Evolutionary conservation across 2,888 invertebrate genomes (phyloP).

Genomic region (Escarpia spicata): DNA sequence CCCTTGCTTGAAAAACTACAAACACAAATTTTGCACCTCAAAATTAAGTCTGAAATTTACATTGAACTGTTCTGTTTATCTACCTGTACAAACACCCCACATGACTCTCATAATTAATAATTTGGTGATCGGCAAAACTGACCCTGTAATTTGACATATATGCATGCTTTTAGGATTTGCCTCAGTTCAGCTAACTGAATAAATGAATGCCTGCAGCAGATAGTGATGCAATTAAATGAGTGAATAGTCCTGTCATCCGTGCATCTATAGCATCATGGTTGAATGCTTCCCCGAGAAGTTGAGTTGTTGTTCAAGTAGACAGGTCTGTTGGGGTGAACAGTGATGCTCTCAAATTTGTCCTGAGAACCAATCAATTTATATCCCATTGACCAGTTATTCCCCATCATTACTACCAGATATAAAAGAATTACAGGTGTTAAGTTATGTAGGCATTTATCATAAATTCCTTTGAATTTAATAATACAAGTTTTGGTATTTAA

Average conservation of each 20-base stretch:
- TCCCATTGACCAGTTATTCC: not conserved
- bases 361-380: not conserved
- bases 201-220: not conserved
- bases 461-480: too few relatives aligned
- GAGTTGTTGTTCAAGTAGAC: not conserved
- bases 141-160: not conserved
- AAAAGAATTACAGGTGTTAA: not conserved
- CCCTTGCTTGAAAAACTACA: not conserved
- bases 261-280: not conserved
- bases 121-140: not conserved
- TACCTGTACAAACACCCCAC: not conserved
- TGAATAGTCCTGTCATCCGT: not conserved
- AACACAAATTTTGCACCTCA: not conserved
- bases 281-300: not conserved
- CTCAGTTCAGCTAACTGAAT: not conserved
- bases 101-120: not conserved
- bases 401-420: not conserved
- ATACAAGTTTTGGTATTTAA: too few relatives aligned
- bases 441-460: too few relatives aligned
- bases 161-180: not conserved
- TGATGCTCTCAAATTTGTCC: not conserved
- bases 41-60: not conserved
- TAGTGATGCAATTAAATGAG: not conserved
- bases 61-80: not conserved
- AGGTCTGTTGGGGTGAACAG: not conserved